Conservation (phyloP, 1,140 invertebrate genomes). For the Pogonomyrmex californicus region DNA sequence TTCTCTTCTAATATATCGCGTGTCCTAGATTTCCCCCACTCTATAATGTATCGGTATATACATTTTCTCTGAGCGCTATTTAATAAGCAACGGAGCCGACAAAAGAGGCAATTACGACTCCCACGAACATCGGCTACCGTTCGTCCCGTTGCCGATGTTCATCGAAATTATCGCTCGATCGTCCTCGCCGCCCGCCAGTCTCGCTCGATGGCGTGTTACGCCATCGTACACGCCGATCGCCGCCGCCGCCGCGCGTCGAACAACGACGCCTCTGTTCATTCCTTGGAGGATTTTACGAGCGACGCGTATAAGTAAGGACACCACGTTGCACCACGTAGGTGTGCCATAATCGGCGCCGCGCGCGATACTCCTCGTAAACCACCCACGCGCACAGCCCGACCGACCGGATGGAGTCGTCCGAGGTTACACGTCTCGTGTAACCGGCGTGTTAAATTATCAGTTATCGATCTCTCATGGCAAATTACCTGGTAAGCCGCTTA, state of each 20-base stretch:
- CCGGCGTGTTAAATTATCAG: constrained; percentile 69
- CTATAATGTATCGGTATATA: background rate
- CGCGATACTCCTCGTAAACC: constrained; percentile 58
- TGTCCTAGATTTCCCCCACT: background rate
- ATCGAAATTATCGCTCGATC: background rate
- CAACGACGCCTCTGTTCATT: constrained; percentile 1
- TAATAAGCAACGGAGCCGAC: background rate
- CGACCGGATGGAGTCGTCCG: constrained; percentile 59
- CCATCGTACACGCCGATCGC: background rate
- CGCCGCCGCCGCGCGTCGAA: background rate
- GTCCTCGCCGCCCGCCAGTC: background rate
- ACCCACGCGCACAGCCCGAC: constrained; percentile 44
- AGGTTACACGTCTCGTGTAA: constrained; percentile 55
- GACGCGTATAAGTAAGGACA: constrained; percentile 4
- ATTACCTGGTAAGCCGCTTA: constrained; percentile 66
- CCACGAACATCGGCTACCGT: background rate
- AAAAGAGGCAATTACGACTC: background rate
- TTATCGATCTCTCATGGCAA: constrained; percentile 70
- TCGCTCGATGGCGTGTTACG: constrained; percentile 7
- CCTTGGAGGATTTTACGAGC: constrained; percentile 59
- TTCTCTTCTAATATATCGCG: background rate
- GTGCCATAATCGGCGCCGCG: constrained; percentile 40
- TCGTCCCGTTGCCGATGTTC: background rate
- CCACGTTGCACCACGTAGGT: background rate
- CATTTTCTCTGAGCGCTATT: background rate